Base-by-base conservation (phyloP, 1,140 invertebrate species). In the Drosophila suzukii region DNA sequence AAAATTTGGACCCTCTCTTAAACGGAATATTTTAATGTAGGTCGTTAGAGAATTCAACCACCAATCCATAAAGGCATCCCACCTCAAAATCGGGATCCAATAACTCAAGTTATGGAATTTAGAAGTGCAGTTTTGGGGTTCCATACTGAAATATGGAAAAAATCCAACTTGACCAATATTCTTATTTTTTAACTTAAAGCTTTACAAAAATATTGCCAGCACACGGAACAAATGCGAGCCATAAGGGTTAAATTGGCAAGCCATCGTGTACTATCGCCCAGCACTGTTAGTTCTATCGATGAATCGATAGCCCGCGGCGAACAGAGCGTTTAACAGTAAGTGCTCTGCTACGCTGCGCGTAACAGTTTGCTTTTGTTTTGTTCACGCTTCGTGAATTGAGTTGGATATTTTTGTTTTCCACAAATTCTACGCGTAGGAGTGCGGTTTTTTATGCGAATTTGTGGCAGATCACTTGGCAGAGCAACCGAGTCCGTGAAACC, bases 331-430 rank as follows among this genome's bases (percentile, higher is more conserved):
- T 62, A 62, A 62, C 59, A 58, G 59, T 46, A 24, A 46, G 17
- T 61, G 11, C 20, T 57, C 53, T 41, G 53, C 36, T 32, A 41
- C 8, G 38, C 54, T 15, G 43, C 43, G 43, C 43, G 17, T 41
- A 39, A 43, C 60, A 34, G 17, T 34, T 43, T 6, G n/a, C 55
- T 63, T 63, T 60, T 63, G 60, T 63, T 59, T 41, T 32, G 39
- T 62, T 58, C 27, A 30, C 12, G 20, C 15, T 61, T 8, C 58
- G 20, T 15, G 24, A 12, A 6, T 59, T 17, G 10, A 30, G 15
- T 51, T 8, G 15, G 17, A 46, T 47, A 47, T 24, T 27, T 51
- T 20, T 20, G 30, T 36, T 5, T 53, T 20, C 11, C 10, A 2
- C 30, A 6, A 8, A 51, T 6, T 6, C 15, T 6, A 6, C 8